Conservation (phyloP, 1,140 invertebrate genomes). For the Sinonovacula constricta region DNA sequence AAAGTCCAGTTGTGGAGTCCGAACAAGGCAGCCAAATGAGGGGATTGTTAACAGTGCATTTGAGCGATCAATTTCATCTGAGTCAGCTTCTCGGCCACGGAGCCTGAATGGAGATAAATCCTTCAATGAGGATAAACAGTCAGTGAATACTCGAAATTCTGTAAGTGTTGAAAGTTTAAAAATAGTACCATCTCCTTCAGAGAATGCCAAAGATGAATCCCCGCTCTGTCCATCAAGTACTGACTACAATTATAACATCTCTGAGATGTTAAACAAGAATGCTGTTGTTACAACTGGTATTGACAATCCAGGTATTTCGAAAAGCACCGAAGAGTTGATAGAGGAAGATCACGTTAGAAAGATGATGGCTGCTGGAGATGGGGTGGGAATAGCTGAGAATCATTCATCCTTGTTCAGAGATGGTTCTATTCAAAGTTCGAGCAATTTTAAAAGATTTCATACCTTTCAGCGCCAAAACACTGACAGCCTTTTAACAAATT, state of each 20-base stretch:
- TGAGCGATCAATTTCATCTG: not conserved
- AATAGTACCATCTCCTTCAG: conserved; percentile 24
- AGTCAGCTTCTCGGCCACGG: not conserved
- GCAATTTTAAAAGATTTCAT: not conserved
- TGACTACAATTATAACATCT: conserved; percentile 26
- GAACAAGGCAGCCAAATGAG: not conserved
- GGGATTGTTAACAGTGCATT: not conserved
- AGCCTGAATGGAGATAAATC: not conserved
- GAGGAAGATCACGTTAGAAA: conserved; percentile 7
- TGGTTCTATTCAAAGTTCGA: not conserved
- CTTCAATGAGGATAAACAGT: conserved; percentile 2
- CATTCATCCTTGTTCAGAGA: not conserved
- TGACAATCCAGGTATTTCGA: conserved; percentile 48
- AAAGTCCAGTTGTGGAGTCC: conserved; percentile 37
- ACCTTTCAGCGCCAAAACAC: not conserved
- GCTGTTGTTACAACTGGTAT: conserved; percentile 24
- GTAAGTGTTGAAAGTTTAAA: conserved; percentile 35
- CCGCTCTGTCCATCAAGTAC: conserved; percentile 19
- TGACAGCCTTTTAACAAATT: not conserved
- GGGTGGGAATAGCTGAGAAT: not conserved
- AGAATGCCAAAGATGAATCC: conserved; percentile 37
- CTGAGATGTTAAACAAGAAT: conserved; percentile 34
- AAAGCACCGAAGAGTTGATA: conserved; percentile 45
- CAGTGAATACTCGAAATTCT: not conserved
- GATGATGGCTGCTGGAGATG: not conserved